Evolutionary conservation across 2,888 invertebrate genomes (phyloP), one percentile per base, ranked within the genome.

Genomic region (Ischnura elegans): DNA sequence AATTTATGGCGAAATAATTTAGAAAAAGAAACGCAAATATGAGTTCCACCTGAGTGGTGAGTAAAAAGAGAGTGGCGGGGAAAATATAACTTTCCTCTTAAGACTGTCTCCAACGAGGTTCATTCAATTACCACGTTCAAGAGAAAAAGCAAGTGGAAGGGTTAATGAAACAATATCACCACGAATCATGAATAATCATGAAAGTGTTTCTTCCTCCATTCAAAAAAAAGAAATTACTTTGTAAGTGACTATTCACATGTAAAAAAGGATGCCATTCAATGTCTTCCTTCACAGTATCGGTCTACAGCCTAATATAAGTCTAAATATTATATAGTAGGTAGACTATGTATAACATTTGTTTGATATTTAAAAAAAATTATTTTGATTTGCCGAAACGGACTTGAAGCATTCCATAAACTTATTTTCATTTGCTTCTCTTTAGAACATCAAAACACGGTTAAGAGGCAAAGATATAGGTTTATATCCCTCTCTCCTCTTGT

Each of bases 21-120:
- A 76, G 8, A 10, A 36, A 76, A 76, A 76, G 29, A 36, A 36
- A 76, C 36, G n/a, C 10, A 76, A 36, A 29, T 4, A 36, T n/a
- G 76, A 36, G 29, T 10, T 36, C n/a, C n/a, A n/a, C n/a, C 25
- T 51, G 4, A 51, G 36, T 10, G 76, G n/a, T 13, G 76, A 76
- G 76, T 2, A 19, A 51, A 8, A 19, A 51, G 19, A 5, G 51
- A 51, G 51, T 29, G 10, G 25, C 29, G 10, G 4, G n/a, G 76
- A 6, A 76, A 76, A 76, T 36, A 76, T 76, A 76, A 76, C 76
- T 76, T 76, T 76, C 76, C 76, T 76, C 36, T 76, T 76, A 76
- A 76, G 76, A 76, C 36, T 16, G 29, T 5, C 76, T 10, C 76
- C n/a, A 76, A 36, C 29, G n/a, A 51, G 10, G 29, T 13, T 36